These are phyloP conservation scores for Dendropsophus ebraccatus DNA, from an alignment of 2,113 vertebrate genomes.

Conservation along the genomic window DNA sequence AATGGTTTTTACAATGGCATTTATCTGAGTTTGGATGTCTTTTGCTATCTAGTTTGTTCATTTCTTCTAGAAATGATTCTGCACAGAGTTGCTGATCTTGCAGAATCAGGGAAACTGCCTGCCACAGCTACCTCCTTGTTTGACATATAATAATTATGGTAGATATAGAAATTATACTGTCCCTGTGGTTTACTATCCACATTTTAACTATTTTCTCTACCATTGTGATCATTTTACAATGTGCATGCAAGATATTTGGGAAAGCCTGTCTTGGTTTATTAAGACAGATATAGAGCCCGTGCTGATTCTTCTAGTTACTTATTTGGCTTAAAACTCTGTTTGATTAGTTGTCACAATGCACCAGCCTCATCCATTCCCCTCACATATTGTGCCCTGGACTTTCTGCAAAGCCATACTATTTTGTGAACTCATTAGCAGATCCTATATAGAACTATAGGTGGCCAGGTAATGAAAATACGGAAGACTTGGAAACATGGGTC, in stretches of 20 bases:
- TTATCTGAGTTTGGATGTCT: constrained; percentile 30
- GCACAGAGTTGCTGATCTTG: constrained; percentile 18
- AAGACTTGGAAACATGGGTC: no score
- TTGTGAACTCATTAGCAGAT: background rate
- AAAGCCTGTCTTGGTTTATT: constrained; percentile 2
- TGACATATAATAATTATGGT: constrained; percentile 50
- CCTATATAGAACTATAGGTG: no score
- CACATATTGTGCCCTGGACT: background rate
- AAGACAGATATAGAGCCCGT: background rate
- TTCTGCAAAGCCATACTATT: background rate
- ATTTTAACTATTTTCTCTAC: background rate
- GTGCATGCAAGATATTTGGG: background rate
- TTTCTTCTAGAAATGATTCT: constrained; percentile 21
- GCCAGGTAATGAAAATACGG: no score
- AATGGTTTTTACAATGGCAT: constrained; percentile 25
- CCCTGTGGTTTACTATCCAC: constrained; percentile 15
- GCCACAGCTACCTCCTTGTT: constrained; percentile 15
- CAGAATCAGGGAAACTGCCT: constrained; percentile 11
- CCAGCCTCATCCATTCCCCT: background rate
- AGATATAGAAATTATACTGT: constrained; percentile 33
- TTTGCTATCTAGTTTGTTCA: constrained; percentile 21
- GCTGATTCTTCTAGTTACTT: background rate
- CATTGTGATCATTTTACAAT: constrained; percentile 6
- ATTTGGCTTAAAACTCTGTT: background rate
- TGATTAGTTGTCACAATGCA: background rate